Evolutionary conservation across 2,888 invertebrate genomes (phyloP), one percentile per base, ranked within the genome.

Genomic region (Drosophila cognata): DNA sequence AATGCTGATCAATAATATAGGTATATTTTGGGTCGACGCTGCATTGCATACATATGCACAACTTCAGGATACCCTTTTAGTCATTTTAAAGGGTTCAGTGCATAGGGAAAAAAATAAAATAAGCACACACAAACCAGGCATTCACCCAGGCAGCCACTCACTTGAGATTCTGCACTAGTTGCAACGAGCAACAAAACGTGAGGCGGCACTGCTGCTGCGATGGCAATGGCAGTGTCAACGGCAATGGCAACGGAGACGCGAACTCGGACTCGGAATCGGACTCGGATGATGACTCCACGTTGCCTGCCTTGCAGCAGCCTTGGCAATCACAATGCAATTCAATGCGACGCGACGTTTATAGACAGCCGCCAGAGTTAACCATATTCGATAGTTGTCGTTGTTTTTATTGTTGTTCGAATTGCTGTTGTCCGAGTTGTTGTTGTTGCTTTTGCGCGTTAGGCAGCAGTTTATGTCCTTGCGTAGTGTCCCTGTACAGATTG

Each of bases 111-210:
- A 28, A 55, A 31, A 28, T 13, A 33, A 21, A 21, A 25, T 29
- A 28, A 29, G 41, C 51, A 51, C 52, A 25, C 28, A 21, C 58
- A 31, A 46, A 1, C 13, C 52, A 51, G 36, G 41, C 33, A 52
- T 18, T n/a, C 56, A 33, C 21, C 33, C 36, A 52, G 46, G 25
- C 46, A 4, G 16, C 16, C 31, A 67, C 92, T 92, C 89, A 92
- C 92, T 92, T 92, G 63, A 92, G 89, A 85, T 91, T 91, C 81
- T 92, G 85, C 82, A 92, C 85, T 70, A 92, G 89, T 84, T 89
- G 89, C 80, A 92, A 73, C 62, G 92, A 89, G 77, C 92, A 92
- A 84, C 92, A 92, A 76, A 91, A 92, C 33, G 91, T 90, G 67
- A 87, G 84, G 71, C 92, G 91, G 67, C 92, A 91, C 81, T 88